Evolutionary conservation across 2,797 vertebrate species (phyloP).

Genomic region (Syndactyla subalaris): DNA sequence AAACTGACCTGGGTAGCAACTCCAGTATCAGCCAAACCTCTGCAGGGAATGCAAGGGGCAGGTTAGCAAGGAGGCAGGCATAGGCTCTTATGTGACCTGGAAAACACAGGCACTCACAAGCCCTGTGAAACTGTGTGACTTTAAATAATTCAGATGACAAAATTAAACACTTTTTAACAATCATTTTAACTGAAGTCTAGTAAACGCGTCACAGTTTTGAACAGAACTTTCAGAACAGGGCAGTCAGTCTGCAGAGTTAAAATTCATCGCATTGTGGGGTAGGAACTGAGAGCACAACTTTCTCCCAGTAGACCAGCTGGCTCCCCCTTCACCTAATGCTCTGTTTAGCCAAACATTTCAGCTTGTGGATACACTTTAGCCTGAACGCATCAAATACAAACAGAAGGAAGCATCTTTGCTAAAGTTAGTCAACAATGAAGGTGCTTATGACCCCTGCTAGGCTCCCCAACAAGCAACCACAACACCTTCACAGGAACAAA

Average conservation of each 20-base stretch:
- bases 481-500: neutral
- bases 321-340: neutral
- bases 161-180: neutral
- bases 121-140: neutral
- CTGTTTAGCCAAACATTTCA: neutral
- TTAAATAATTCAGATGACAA: neutral
- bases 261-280: fast-evolving
- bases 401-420: neutral
- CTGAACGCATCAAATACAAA: neutral
- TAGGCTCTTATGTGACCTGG: neutral
- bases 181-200: neutral
- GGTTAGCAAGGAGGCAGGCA: neutral
- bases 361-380: neutral
- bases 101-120: neutral
- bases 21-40: neutral
- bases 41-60: neutral
- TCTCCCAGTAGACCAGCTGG: neutral
- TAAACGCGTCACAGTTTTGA: neutral
- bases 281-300: neutral
- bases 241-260: neutral
- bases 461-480: neutral
- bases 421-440: neutral
- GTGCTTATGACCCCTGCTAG: neutral
- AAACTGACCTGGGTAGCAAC: neutral
- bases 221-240: neutral